These are phyloP conservation scores for Columbina picui DNA, from an alignment of 2,113 vertebrate species.

Conservation along the genomic window DNA sequence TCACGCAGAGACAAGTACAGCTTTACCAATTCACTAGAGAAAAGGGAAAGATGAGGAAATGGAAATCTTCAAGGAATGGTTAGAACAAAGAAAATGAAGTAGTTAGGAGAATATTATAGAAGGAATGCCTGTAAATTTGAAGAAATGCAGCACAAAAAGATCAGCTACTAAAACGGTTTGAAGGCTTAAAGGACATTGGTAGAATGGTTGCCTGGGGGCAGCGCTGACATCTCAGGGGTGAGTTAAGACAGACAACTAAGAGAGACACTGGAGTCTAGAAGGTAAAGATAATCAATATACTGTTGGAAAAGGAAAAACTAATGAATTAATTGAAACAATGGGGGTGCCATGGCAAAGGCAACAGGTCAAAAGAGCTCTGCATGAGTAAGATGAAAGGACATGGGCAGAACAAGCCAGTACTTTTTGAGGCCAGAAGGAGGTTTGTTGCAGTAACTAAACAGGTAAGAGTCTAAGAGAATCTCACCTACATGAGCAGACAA, in stretches of 20 bases:
- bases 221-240: neutral
- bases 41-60: neutral
- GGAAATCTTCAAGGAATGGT: neutral
- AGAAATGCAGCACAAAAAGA: neutral
- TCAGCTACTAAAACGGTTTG: neutral
- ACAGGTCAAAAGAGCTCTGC: neutral
- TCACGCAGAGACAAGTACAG: neutral
- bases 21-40: neutral
- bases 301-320: neutral
- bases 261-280: neutral
- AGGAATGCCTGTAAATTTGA: neutral
- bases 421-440: neutral
- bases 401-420: neutral
- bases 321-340: neutral
- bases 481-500: neutral
- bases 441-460: neutral
- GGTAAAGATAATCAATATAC: neutral
- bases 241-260: neutral
- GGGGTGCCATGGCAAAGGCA: rapidly evolving
- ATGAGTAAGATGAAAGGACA: neutral
- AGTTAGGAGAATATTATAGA: neutral
- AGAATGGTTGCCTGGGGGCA: neutral
- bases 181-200: neutral
- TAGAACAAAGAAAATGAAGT: neutral
- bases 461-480: neutral